Evolutionary conservation across 2,888 invertebrate genomes (phyloP), one percentile per base, ranked within the genome.

Genomic region (Psococerastis gibbosa): DNA sequence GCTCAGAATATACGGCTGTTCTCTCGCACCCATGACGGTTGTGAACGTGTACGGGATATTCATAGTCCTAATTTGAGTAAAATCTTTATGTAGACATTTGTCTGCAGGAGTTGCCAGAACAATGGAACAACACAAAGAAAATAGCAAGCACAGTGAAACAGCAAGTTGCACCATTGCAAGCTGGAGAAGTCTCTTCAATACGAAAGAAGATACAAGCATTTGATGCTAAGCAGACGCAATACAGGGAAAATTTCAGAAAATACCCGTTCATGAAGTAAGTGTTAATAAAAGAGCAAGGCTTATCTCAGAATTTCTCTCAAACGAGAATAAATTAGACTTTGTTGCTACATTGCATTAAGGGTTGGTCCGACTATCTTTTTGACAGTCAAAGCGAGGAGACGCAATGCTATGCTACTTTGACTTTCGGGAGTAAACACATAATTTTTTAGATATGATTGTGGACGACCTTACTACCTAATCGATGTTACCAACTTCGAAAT

Each of bases 81-180:
- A 33, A 16, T 6, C 33, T 4, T 33, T 6, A 16, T 31, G 9
- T 31, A 9, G 31, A 33, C 17, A 33, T 9, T 33, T 43, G 34
- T 44, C 52, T 57, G 17, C 66, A 88, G 72, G 92, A 94, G 62
- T 62, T 95, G 44, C 95, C 95, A 9, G 92, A 92, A 57, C 88
- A 91, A 61, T 95, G 95, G 95, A 79, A 77, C 53, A 81, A 87
- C 51, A 89, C 89, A 0, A 94, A 94, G 60, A 94, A 92, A 63
- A 71, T 91, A 46, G 87, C 89, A 1, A 64, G 81, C 17, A 84
- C 83, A 31, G 82, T 91, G 3, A 92, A 92, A 58, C 92, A 92
- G 59, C 85, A 87, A 62, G 89, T 95, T 20, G 89, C 91, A 4
- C 94, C 95, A 1, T 61, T 95, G 32, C 92, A 94, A 66, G 91